Evolutionary conservation across 2,113 vertebrate species (phyloP).

Genomic region (Rafetus swinhoei): DNA sequence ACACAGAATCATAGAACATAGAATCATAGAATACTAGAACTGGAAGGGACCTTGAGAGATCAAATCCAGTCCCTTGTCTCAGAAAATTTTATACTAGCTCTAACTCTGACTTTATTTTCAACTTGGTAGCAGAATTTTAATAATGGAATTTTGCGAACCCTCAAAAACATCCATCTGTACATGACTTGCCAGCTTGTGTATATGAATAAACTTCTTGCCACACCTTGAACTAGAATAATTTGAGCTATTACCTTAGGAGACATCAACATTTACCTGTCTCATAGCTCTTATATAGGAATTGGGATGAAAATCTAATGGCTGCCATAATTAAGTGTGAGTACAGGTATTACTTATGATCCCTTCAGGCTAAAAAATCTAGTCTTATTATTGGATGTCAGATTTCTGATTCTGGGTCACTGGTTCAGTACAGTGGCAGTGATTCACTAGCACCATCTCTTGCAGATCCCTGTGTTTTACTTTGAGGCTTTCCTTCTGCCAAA

Average conservation of each 20-base stretch:
- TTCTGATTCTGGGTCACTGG: background rate
- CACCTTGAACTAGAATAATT: background rate
- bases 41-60: too few relatives aligned
- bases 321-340: background rate
- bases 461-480: background rate
- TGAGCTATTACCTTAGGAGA: background rate
- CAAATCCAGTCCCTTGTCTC: background rate
- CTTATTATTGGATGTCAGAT: background rate
- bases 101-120: background rate
- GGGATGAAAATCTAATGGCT: background rate
- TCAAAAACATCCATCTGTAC: background rate
- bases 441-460: background rate
- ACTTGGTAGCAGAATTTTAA: background rate
- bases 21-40: too few relatives aligned
- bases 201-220: background rate
- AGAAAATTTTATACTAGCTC: background rate
- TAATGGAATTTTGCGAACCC: background rate
- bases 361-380: background rate
- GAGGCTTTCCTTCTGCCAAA: rapidly evolving
- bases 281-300: background rate
- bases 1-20: background rate
- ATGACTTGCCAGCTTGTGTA: background rate
- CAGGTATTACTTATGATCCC: background rate
- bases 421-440: background rate
- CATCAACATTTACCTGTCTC: background rate